Evolutionary conservation across 2,888 invertebrate species (phyloP).

Genomic region (Amiota mariae): DNA sequence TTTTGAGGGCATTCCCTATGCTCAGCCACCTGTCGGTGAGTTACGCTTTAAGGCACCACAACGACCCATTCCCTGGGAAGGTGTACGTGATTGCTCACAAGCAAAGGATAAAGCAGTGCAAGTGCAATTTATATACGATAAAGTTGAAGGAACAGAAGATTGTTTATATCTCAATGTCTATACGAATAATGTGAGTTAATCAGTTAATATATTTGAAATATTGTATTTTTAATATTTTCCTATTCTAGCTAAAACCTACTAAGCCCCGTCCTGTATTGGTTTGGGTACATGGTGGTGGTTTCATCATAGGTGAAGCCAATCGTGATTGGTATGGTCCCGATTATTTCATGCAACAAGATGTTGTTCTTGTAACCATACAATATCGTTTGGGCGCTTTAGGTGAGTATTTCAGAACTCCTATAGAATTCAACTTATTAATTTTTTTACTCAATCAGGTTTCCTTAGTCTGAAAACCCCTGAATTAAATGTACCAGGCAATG

Average conservation of each 20-base stretch:
- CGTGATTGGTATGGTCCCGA: slow-evolving; percentile 73
- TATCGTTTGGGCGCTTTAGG: slow-evolving; percentile 75
- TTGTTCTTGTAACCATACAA: slow-evolving; percentile 74
- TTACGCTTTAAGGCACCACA: slow-evolving; percentile 73
- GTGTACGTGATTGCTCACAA: slow-evolving; percentile 71
- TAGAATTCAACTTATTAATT: not conserved
- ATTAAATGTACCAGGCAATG: slow-evolving; percentile 75
- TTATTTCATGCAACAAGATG: slow-evolving; percentile 74
- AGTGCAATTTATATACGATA: slow-evolving; percentile 62
- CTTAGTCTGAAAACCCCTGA: slow-evolving; percentile 73
- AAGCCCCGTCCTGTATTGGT: slow-evolving; percentile 74
- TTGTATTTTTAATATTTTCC: not conserved
- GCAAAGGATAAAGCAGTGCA: slow-evolving; percentile 69
- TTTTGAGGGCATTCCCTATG: slow-evolving; percentile 72
- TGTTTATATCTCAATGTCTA: slow-evolving; percentile 76
- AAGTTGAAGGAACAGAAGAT: slow-evolving; percentile 75
- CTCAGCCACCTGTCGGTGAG: slow-evolving; percentile 71
- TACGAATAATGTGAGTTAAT: slow-evolving; percentile 67
- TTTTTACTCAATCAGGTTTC: not conserved
- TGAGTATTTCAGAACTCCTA: slow-evolving; percentile 38
- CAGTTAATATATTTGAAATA: not conserved
- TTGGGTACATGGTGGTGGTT: slow-evolving; percentile 75
- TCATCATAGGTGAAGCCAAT: slow-evolving; percentile 72
- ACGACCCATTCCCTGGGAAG: slow-evolving; percentile 73
- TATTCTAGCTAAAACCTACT: slow-evolving; percentile 59